Percentiles rank a stretch among this genome's conserved stretches.
Conservation (phyloP, 2,888 invertebrate genomes). For the Drosophila phalerata region DNA sequence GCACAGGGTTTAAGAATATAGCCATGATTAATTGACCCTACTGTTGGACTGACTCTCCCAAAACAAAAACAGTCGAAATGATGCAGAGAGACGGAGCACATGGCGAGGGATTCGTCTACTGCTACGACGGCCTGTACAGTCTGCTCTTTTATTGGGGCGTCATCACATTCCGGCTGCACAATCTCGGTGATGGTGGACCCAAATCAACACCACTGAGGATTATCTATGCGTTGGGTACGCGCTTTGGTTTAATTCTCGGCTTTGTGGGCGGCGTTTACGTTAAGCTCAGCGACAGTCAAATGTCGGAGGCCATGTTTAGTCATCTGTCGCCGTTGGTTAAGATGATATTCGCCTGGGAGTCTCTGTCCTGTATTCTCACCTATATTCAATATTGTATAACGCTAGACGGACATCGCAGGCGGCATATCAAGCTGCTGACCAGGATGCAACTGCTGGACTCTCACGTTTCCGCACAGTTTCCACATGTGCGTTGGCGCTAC, state of each 20-base stretch:
- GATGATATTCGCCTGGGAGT: conserved; percentile 70
- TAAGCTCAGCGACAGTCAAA: conserved; percentile 60
- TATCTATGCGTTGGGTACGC: conserved; percentile 39
- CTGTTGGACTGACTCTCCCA: background rate
- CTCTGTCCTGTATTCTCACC: conserved; percentile 50
- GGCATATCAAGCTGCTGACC: conserved; percentile 63
- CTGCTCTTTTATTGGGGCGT: conserved; percentile 67
- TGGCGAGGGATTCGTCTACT: conserved; percentile 55
- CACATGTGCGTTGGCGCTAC: conserved; percentile 77
- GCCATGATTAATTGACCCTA: background rate
- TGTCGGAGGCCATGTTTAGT: conserved; percentile 63
- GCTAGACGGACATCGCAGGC: conserved; percentile 60
- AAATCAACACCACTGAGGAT: conserved; percentile 32
- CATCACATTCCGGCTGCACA: conserved; percentile 58
- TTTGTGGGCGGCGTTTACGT: conserved; percentile 60
- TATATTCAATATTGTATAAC: conserved; percentile 59
- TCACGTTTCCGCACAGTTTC: conserved; percentile 59
- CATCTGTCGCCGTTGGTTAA: conserved; percentile 73
- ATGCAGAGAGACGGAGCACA: conserved; percentile 21
- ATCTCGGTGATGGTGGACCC: conserved; percentile 41
- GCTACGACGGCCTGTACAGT: conserved; percentile 69
- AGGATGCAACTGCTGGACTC: conserved; percentile 72
- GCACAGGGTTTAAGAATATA: too few species aligned
- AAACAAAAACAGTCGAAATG: background rate
- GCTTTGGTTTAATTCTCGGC: conserved; percentile 44